Percentiles rank a stretch among this genome's conserved stretches.
These are phyloP conservation scores for Chiloscyllium plagiosum DNA, from an alignment of 2,113 vertebrate genomes.

Conservation along the genomic window DNA sequence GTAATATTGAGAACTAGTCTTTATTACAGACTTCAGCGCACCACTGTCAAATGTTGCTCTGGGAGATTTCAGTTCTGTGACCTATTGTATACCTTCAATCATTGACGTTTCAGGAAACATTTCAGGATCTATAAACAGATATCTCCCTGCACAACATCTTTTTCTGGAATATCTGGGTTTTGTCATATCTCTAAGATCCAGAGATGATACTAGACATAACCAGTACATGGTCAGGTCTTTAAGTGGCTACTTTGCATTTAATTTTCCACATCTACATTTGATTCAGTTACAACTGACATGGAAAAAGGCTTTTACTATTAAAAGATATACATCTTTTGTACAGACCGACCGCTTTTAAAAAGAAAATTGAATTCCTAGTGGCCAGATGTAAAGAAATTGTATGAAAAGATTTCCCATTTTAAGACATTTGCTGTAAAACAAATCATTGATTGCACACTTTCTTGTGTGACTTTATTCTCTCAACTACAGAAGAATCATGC, in stretches of 20 bases:
- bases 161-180: background rate
- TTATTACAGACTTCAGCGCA: background rate
- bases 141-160: background rate
- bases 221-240: background rate
- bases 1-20: background rate
- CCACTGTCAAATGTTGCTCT: background rate
- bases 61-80: background rate
- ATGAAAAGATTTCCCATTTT: too few species aligned
- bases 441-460: too few species aligned
- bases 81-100: background rate
- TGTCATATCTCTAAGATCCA: background rate
- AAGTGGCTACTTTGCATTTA: background rate
- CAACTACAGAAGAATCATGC: too few species aligned
- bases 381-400: too few species aligned
- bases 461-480: too few species aligned
- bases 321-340: background rate
- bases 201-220: background rate
- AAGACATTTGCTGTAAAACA: too few species aligned
- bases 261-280: background rate
- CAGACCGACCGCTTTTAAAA: too few species aligned
- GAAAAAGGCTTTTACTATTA: background rate
- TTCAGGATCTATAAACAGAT: background rate
- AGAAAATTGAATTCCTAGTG: too few species aligned
- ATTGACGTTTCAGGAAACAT: background rate
- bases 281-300: background rate